Evolutionary conservation across 2,113 vertebrate species (phyloP), one percentile per base, ranked within the genome.

Genomic region (Silurus asotus): DNA sequence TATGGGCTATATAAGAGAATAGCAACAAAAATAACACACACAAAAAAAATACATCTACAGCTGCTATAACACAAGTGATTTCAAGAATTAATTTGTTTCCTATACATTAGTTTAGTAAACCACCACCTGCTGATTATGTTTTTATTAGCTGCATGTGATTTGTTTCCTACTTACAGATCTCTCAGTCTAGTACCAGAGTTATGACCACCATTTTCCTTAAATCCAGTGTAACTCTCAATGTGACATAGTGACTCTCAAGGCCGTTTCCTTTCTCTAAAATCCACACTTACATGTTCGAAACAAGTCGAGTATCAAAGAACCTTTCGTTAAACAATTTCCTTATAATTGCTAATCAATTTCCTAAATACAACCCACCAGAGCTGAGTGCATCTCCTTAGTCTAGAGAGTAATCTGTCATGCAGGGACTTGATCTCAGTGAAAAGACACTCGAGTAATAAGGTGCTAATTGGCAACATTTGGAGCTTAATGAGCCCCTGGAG

Each of bases 401-500:
- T 81, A 49, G 75, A 74, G 56, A 53, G 67, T 65, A 62, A 69
- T 79, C 76, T 55, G 65, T 59, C 56, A 49, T 62, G 5, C 56
- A 28, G 51, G 58, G 56, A 85, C 70, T 82, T 84, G 45, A 62
- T 80, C 64, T n/a, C 69, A 8, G 55, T 70, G 64, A 85, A 59
- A 58, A 76, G 84, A 81, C 65, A 56, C 15, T n/a, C 0, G 15
- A 61, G 58, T 69, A 83, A 84, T 64, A 81, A n/a, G 70, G 53
- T 17, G 11, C 53, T 80, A 86, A 89, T 84, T 78, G 45, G 76
- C 61, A 37, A 55, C 62, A 85, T 81, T 88, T 70, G 76, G 85
- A 65, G 45, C 61, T 61, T 72, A 86, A 85, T 82, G 72, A 76
- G 51, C 55, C 62, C 59, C 76, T 5, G 49, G 74, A 79, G 85